Evolutionary conservation across 1,140 invertebrate genomes (phyloP).

Genomic region (Antheraea pernyi): DNA sequence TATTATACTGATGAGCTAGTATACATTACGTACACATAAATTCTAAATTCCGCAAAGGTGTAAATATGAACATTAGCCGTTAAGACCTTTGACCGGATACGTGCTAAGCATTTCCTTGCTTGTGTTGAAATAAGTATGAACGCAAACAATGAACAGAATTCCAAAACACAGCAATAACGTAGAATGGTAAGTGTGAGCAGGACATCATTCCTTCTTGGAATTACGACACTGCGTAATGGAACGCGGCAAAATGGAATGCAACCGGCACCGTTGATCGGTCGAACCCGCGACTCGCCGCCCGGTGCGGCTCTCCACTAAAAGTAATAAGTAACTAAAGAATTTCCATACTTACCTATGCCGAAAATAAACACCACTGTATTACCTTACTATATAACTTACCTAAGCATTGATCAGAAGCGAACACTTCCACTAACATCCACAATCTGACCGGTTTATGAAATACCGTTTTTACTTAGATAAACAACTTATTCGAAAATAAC

Average conservation of each 20-base stretch:
- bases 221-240: conserved; percentile 62
- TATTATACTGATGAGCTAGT: too few species aligned
- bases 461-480: neutral
- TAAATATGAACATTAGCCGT: conserved; percentile 9
- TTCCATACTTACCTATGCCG: conserved; percentile 4
- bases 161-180: conserved; percentile 69
- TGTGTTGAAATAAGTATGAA: conserved; percentile 66
- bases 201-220: conserved; percentile 70
- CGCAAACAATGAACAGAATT: conserved; percentile 73
- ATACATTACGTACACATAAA: neutral
- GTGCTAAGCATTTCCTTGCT: conserved; percentile 50
- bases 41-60: neutral
- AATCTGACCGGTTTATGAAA: neutral
- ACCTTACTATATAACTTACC: conserved; percentile 12
- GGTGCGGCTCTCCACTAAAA: conserved; percentile 31
- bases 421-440: neutral
- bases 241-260: conserved; percentile 69
- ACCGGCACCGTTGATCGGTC: conserved; percentile 49
- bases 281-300: conserved; percentile 26
- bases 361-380: conserved; percentile 3
- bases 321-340: conserved; percentile 23
- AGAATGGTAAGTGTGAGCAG: conserved; percentile 63
- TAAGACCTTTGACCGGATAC: conserved; percentile 57
- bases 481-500: neutral
- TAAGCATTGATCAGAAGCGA: neutral